Base-by-base conservation (phyloP, 2,113 vertebrate species). In the Aptenodytes forsteri region DNA sequence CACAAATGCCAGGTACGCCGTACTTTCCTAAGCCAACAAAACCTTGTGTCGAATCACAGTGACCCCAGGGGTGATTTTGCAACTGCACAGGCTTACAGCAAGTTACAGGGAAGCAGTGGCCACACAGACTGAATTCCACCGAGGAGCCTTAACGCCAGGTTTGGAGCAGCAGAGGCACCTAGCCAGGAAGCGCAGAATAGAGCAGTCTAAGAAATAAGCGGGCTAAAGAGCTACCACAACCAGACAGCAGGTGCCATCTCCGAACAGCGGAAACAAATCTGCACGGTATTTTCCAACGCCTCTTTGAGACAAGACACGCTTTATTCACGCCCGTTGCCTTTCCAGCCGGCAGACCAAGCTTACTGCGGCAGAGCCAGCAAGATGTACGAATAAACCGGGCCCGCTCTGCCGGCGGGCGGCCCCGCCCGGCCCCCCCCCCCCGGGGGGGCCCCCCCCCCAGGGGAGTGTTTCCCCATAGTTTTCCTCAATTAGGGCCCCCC, bases 371-470 rank as follows among this genome's bases (percentile, higher is more conserved):
- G 4, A 18, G 19, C 7, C 86, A 17, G 6, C 26, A 7, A 23
- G 9, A 36, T 1, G 7, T 1, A n/a, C 5, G 5, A 25, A 7
- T 2, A 26, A 32, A 40, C 21, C 6, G 16, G n/a, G 26, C 26
- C 29, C 26, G 2, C n/a, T 19, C 29, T 11, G 61, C 36, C 15
- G 8, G 9, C 30, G 14, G 42, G 42, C 42, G 42, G 44, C 44
- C 4, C 44, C 16, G 17, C 44, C 21, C 69, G 21, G 1, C 44
- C 59, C 34, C 70, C n/a, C n/a, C n/a, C n/a, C n/a, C n/a, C n/a
- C n/a, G n/a, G n/a, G n/a, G n/a, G n/a, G n/a, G n/a, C n/a, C n/a
- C n/a, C n/a, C n/a, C n/a, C n/a, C n/a, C n/a, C n/a, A n/a, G n/a
- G n/a, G n/a, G n/a, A n/a, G n/a, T n/a, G n/a, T n/a, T n/a, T n/a